phyloP scores from a whole-genome alignment of 2,797 vertebrate genomes.

The Nannoperca australis region DNA sequence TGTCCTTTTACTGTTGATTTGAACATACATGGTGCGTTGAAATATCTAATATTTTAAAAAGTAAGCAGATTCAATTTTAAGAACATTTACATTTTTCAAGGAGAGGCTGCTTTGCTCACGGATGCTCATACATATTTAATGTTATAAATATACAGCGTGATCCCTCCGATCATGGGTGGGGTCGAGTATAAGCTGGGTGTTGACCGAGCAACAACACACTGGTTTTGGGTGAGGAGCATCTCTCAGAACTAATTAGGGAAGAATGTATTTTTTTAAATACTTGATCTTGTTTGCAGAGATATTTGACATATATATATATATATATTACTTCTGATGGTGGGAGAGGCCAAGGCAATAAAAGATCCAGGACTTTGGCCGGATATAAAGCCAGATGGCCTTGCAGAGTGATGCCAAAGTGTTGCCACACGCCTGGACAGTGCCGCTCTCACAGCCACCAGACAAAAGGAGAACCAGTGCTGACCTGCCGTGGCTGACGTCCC shows the following conservation, averaged over 20 bases:
- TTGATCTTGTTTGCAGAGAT: conserved; percentile 1
- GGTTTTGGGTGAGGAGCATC: conserved; percentile 7
- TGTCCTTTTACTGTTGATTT: background rate
- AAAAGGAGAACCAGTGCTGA: conserved; percentile 18
- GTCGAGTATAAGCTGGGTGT: conserved; percentile 38
- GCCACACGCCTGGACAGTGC: conserved; percentile 1
- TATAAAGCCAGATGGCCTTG: conserved; percentile 57
- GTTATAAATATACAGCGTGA: conserved; percentile 47
- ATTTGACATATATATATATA: background rate
- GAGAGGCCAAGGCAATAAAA: conserved; percentile 23
- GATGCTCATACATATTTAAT: conserved; percentile 57
- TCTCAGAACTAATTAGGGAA: background rate
- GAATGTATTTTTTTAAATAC: background rate
- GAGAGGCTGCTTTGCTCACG: background rate
- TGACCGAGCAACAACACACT: background rate
- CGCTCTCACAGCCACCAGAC: conserved; percentile 22
- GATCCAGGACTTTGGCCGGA: conserved; percentile 48
- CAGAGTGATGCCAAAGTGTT: conserved; percentile 43
- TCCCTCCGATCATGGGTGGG: conserved; percentile 55
- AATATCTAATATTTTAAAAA: background rate
- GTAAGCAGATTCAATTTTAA: background rate
- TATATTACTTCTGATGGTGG: background rate
- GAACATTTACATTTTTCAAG: background rate
- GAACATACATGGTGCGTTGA: background rate
- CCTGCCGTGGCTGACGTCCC: conserved; percentile 17